A percentile compares a stretch with the other conserved stretches of the same genome.
phyloP scores from a whole-genome alignment of 2,888 invertebrate species.

The Sisyra nigra region DNA sequence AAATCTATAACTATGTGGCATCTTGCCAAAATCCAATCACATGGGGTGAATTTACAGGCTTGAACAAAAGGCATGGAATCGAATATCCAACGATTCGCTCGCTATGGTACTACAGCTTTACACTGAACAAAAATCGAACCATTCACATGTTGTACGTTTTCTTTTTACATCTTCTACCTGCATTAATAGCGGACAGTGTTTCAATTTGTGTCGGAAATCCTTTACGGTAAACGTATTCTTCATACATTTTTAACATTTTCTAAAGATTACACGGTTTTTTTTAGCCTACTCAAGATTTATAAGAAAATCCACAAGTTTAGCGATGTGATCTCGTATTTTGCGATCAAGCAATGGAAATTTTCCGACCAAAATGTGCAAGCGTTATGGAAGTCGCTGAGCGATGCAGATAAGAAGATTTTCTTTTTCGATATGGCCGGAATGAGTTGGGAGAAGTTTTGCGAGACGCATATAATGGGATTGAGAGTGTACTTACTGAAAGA shows the following conservation, averaged over 20 bases:
- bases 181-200: not conserved
- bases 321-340: slow-evolving; percentile 58
- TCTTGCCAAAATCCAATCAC: slow-evolving; percentile 65
- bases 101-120: not conserved
- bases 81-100: slow-evolving; percentile 1
- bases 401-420: slow-evolving; percentile 40
- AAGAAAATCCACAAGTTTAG: slow-evolving; percentile 55
- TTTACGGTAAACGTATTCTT: not conserved
- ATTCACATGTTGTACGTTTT: not conserved
- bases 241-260: not conserved
- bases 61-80: not conserved
- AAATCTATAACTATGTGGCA: slow-evolving; percentile 77
- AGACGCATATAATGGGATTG: slow-evolving; percentile 51
- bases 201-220: not conserved
- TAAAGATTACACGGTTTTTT: not conserved
- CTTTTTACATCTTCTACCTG: slow-evolving; percentile 2
- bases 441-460: slow-evolving; percentile 55
- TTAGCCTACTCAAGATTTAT: slow-evolving; percentile 53
- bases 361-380: slow-evolving; percentile 34
- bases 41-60: slow-evolving; percentile 41
- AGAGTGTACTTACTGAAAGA: slow-evolving; percentile 64
- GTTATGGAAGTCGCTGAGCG: slow-evolving; percentile 36
- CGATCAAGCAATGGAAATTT: slow-evolving; percentile 59
- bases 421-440: slow-evolving; percentile 53
- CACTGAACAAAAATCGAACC: not conserved